These are phyloP conservation scores for Erpetoichthys calabaricus DNA, from an alignment of 2,797 vertebrate species.

Conservation along the genomic window DNA sequence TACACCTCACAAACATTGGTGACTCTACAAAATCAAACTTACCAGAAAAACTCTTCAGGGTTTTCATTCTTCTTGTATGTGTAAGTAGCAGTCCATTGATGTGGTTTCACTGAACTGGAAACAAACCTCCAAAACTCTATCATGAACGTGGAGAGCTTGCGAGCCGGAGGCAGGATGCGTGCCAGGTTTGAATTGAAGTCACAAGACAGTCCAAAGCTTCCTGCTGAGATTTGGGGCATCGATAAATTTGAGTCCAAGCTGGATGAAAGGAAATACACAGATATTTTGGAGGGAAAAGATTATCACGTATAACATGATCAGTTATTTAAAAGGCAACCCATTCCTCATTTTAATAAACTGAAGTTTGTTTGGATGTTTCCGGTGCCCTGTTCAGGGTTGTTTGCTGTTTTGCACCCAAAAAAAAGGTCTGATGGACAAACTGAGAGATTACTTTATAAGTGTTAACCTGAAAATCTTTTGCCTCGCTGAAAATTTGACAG, in stretches of 20 bases:
- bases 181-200: constrained; percentile 73
- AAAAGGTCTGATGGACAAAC: too few relatives aligned
- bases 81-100: constrained; percentile 56
- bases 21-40: constrained; percentile 19
- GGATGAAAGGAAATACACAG: constrained; percentile 22
- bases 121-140: constrained; percentile 51
- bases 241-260: constrained; percentile 58
- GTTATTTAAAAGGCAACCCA: constrained; percentile 1
- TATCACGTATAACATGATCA: neutral
- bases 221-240: constrained; percentile 81
- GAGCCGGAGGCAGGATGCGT: constrained; percentile 73
- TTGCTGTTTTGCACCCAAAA: too few relatives aligned
- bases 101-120: constrained; percentile 12
- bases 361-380: too few relatives aligned
- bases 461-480: too few relatives aligned
- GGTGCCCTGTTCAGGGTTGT: too few relatives aligned
- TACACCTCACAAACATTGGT: too few relatives aligned
- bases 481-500: too few relatives aligned
- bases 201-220: constrained; percentile 87
- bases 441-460: too few relatives aligned
- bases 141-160: constrained; percentile 68
- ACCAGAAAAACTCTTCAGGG: constrained; percentile 81
- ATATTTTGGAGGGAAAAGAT: neutral
- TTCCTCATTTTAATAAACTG: too few relatives aligned
- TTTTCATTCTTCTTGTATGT: constrained; percentile 58